Conservation (phyloP, 2,888 invertebrate species). For the Temnothorax unifasciatus region DNA sequence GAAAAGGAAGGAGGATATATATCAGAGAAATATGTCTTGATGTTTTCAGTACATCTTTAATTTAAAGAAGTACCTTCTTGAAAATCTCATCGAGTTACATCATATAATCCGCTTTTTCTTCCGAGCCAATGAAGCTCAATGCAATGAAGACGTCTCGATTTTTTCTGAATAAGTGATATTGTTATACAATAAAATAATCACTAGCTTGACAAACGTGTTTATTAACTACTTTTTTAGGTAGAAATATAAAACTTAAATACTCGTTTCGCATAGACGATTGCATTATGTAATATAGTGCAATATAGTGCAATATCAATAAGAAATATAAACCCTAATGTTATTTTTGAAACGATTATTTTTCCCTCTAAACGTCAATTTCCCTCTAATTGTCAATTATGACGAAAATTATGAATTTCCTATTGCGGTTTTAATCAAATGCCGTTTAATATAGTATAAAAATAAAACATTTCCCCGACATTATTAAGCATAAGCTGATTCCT, state of each 20-base stretch:
- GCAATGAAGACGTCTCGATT: constrained; percentile 17
- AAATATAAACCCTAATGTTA: not conserved
- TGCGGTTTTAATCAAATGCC: not conserved
- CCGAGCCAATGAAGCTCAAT: constrained; percentile 33
- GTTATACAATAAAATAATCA: not conserved
- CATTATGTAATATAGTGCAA: not conserved
- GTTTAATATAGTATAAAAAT: not conserved
- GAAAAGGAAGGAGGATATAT: not conserved
- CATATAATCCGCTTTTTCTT: constrained; percentile 37
- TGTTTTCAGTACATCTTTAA: constrained; percentile 43
- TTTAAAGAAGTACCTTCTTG: constrained; percentile 48
- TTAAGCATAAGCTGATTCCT: not conserved
- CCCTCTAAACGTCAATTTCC: not conserved
- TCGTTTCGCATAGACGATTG: not conserved
- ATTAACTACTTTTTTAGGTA: not conserved
- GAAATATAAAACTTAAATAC: not conserved
- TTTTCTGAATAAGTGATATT: constrained; percentile 23
- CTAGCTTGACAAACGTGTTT: not conserved
- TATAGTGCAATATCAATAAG: not conserved
- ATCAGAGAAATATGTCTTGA: constrained; percentile 29
- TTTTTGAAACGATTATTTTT: not conserved
- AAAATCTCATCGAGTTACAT: constrained; percentile 46
- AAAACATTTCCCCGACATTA: not conserved
- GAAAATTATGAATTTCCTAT: not conserved
- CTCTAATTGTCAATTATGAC: not conserved